Evolutionary conservation across 2,888 invertebrate species (phyloP).

Genomic region (Maniola hyperantus): DNA sequence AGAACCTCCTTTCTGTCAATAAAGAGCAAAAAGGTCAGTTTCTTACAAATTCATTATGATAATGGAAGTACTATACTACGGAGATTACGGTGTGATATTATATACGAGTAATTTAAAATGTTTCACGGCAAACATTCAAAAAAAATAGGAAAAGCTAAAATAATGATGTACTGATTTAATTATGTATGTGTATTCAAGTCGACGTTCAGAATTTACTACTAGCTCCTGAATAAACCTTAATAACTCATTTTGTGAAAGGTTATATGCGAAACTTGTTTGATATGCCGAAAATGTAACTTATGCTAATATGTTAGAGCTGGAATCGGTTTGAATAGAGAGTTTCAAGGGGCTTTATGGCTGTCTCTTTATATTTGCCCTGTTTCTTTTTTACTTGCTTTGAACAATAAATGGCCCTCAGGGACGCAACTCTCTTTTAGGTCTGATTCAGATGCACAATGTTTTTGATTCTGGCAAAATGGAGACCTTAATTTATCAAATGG

Average conservation of each 20-base stretch:
- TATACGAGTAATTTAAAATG: background rate
- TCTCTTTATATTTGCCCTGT: constrained; percentile 53
- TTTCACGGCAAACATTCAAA: constrained; percentile 7
- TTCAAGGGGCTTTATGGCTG: constrained; percentile 46
- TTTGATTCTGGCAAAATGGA: background rate
- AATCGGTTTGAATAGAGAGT: constrained; percentile 37
- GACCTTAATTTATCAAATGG: background rate
- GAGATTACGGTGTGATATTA: background rate
- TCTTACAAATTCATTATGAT: background rate
- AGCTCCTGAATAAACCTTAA: constrained; percentile 69
- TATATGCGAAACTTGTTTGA: constrained; percentile 36
- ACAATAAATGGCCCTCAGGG: constrained; percentile 72
- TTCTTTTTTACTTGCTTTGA: constrained; percentile 72
- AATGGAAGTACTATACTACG: background rate
- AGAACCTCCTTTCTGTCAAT: too few species aligned
- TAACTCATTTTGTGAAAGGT: constrained; percentile 48
- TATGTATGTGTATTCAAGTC: constrained; percentile 62
- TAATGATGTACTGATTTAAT: constrained; percentile 50
- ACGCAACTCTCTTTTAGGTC: constrained; percentile 58
- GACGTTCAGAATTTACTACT: constrained; percentile 65
- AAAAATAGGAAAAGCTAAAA: constrained; percentile 33
- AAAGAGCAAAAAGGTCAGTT: background rate
- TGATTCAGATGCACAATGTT: constrained; percentile 43
- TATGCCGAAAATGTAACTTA: constrained; percentile 47
- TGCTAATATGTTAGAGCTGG: constrained; percentile 33